A percentile compares a stretch with the other conserved stretches of the same genome.
Evolutionary conservation across 2,888 invertebrate genomes (phyloP).

Genomic region (Baronia brevicornis): DNA sequence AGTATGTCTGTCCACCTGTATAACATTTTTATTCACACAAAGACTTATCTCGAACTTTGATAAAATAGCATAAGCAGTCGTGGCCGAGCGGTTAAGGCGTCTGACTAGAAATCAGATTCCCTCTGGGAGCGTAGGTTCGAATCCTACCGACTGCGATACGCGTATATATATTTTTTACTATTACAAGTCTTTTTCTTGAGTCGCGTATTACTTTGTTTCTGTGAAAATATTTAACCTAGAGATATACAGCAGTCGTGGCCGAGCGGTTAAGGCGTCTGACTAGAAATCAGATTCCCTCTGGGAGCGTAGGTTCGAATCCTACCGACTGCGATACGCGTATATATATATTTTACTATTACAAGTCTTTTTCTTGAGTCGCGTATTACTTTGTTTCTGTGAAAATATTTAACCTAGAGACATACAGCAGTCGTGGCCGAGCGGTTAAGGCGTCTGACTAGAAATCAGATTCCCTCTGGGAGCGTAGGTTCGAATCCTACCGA

Average conservation of each 20-base stretch:
- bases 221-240: no score
- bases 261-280: slow-evolving; percentile 93
- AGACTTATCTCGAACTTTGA: no score
- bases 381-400: no score
- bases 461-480: slow-evolving; percentile 94
- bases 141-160: slow-evolving; percentile 91
- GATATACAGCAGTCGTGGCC: slow-evolving; percentile 90
- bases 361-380: no score
- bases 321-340: slow-evolving; percentile 90
- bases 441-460: slow-evolving; percentile 93
- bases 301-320: slow-evolving; percentile 94
- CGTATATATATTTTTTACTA: no score
- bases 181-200: no score
- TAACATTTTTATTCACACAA: no score
- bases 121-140: slow-evolving; percentile 94
- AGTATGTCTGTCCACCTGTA: no score
- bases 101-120: slow-evolving; percentile 93
- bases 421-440: slow-evolving; percentile 91
- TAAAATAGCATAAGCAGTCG: no score
- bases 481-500: slow-evolving; percentile 93
- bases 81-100: slow-evolving; percentile 93
- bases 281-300: slow-evolving; percentile 93
- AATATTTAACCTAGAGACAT: no score
- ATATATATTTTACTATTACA: no score
- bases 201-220: no score